Evolutionary conservation across 1,140 invertebrate genomes (phyloP).

Genomic region (Cydia amplana): DNA sequence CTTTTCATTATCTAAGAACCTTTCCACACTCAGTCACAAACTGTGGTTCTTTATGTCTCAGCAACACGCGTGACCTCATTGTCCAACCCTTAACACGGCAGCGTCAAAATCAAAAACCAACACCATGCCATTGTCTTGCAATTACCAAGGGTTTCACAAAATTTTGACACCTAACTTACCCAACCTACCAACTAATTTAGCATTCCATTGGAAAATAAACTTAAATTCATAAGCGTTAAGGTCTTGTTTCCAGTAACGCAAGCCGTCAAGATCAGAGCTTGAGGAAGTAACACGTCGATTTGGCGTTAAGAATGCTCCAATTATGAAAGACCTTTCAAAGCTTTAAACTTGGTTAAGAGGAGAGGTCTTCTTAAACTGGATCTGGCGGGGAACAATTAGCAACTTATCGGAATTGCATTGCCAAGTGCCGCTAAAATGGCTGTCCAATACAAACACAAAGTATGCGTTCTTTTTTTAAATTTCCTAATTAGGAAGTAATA

Average conservation of each 20-base stretch:
- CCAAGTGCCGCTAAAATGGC: conserved; percentile 61
- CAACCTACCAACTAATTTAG: not conserved
- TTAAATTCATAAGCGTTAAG: not conserved
- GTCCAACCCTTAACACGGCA: conserved; percentile 51
- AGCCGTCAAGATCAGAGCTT: not conserved
- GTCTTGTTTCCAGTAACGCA: not conserved
- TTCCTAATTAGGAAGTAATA: not conserved
- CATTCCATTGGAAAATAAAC: not conserved
- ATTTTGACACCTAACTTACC: conserved; percentile 36
- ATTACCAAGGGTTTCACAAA: conserved; percentile 70
- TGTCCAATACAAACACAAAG: not conserved
- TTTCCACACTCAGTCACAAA: not conserved
- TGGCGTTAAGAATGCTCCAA: conserved; percentile 49
- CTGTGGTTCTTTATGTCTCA: conserved; percentile 16
- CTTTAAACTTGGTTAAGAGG: conserved; percentile 42
- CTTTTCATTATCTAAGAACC: not conserved
- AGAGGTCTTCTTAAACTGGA: not conserved
- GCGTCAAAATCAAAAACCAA: conserved; percentile 65
- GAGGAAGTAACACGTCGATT: conserved; percentile 27
- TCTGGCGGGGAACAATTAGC: conserved; percentile 54
- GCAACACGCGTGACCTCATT: conserved; percentile 52
- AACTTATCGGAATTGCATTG: conserved; percentile 58
- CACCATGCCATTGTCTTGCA: conserved; percentile 68
- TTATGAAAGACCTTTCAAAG: conserved; percentile 36
- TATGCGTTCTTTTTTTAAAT: not conserved